Base-by-base conservation (phyloP, 2,113 vertebrate genomes). In the Synodontis membranacea region DNA sequence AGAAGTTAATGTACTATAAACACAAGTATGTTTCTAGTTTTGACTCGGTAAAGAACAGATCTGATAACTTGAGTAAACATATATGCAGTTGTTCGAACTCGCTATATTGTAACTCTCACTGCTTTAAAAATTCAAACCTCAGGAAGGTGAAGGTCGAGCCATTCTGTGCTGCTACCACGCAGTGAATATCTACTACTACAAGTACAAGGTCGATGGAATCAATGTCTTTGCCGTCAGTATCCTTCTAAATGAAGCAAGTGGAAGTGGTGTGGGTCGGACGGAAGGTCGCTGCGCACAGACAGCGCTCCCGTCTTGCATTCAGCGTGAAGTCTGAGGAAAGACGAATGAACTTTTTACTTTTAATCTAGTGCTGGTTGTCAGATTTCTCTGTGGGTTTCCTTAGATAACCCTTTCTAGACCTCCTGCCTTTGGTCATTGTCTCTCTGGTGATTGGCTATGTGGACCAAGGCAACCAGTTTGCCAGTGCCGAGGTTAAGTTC, bases 181-280 rank as follows among this genome's bases (percentile, higher is more conserved):
- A 0, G 64, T 92, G 37, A 97, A 97, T 90, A 93, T 94, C 88
- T 97, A 97, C 92, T 96, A 97, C 92, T 96, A 97, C 94, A 97
- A 96, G 76, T 96, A 96, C 28, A 90, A 96, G 0, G 94, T 95
- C 28, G 95, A 96, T 0, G 96, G 96, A 66, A 95, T 96, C 87
- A 95, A 96, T 0, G 94, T 97, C 70, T 97, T 97, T 0, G 95
- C 96, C 0, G 94, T 95, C 92, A 96, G 95, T 96, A 96, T 96
- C 96, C 96, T 96, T 85, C 34, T 72, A 52, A 79, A 2, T 50
- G 23, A 37, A 58, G 23, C 8, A 80, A 62, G 31, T 8, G 21
- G 4, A 56, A 28, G n/a, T 80, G 31, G 3, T 39, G 48, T 54
- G 17, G 48, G 5, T 80, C 39, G 34, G 12, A 34, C 39, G 15